Evolutionary conservation across 2,113 vertebrate species (phyloP).

Genomic region (Atractosteus spatula): DNA sequence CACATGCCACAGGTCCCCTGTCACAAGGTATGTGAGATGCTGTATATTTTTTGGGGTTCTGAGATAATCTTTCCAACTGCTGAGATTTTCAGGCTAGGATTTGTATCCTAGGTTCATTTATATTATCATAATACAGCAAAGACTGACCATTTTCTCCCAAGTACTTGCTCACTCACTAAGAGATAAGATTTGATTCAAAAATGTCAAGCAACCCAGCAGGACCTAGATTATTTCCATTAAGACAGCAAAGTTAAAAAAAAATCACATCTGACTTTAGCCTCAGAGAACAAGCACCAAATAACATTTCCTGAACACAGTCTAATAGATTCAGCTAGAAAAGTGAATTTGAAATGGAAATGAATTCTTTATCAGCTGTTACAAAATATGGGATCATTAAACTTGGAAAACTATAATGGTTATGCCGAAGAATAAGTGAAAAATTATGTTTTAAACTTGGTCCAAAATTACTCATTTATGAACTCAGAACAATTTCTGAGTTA

Average conservation of each 20-base stretch:
- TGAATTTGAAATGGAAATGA: slow-evolving; percentile 48
- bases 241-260: slow-evolving; percentile 37
- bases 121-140: slow-evolving; percentile 43
- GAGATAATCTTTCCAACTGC: slow-evolving; percentile 15
- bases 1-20: not conserved
- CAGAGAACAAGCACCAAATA: slow-evolving; percentile 47
- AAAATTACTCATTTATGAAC: not conserved
- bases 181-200: slow-evolving; percentile 51
- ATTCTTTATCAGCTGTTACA: slow-evolving; percentile 54
- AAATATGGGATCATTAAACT: slow-evolving; percentile 48
- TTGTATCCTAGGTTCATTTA: slow-evolving; percentile 25
- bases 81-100: slow-evolving; percentile 19
- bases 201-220: slow-evolving; percentile 35
- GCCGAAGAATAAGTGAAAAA: slow-evolving; percentile 14
- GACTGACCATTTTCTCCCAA: slow-evolving; percentile 39
- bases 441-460: not conserved
- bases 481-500: not conserved
- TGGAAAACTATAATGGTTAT: slow-evolving; percentile 35
- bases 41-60: slow-evolving; percentile 12
- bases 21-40: slow-evolving; percentile 17
- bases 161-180: slow-evolving; percentile 38
- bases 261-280: slow-evolving; percentile 45
- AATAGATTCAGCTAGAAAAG: slow-evolving; percentile 43
- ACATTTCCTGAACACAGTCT: slow-evolving; percentile 49
- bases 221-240: slow-evolving; percentile 45